Percentiles rank a stretch among this genome's conserved stretches.
phyloP scores from a whole-genome alignment of 2,113 vertebrate species.

The Labrus mixtus region DNA sequence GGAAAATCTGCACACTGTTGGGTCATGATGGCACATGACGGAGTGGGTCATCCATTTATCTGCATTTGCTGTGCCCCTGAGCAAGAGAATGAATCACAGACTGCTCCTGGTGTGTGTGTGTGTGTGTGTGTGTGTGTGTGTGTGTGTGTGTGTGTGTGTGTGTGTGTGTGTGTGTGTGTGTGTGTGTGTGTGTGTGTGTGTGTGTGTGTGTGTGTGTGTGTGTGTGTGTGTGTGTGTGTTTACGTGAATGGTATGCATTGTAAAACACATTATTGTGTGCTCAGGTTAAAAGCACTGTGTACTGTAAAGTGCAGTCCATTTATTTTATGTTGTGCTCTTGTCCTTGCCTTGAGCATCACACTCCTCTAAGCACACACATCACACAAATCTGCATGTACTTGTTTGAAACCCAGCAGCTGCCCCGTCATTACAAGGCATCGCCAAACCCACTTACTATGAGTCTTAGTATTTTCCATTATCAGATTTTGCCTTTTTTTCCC shows the following conservation, averaged over 20 bases:
- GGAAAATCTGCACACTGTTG: neutral
- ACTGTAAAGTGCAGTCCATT: constrained; percentile 75
- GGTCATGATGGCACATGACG: neutral
- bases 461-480: too few species aligned
- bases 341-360: neutral
- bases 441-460: too few species aligned
- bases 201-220: too few species aligned
- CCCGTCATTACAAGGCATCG: too few species aligned
- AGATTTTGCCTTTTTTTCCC: too few species aligned
- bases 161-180: too few species aligned
- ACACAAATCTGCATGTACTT: neutral
- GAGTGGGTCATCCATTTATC: constrained; percentile 1
- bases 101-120: neutral
- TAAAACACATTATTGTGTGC: neutral
- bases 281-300: neutral
- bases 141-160: too few species aligned
- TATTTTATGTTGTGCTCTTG: constrained; percentile 20
- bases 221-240: too few species aligned
- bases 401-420: neutral
- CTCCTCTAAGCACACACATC: neutral
- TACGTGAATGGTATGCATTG: neutral
- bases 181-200: too few species aligned
- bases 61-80: neutral
- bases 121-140: too few species aligned
- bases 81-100: neutral